phyloP scores from a whole-genome alignment of 2,888 invertebrate species.

The Eutolmus rufibarbis region DNA sequence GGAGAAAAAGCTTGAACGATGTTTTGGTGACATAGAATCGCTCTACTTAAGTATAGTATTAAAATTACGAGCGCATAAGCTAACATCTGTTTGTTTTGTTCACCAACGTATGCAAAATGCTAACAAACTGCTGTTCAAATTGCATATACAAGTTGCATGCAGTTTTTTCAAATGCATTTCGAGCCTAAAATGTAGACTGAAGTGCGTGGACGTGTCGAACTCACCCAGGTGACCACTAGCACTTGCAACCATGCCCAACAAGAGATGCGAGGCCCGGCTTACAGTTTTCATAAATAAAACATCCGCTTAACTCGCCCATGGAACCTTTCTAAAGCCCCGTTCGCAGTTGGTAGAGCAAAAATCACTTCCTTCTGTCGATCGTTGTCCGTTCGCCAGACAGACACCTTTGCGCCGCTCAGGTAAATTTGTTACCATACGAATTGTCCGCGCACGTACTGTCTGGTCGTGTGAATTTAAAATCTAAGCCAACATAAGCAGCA shows the following conservation, averaged over 20 bases:
- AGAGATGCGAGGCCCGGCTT: background rate
- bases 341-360: background rate
- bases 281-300: background rate
- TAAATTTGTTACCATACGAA: conserved; percentile 41
- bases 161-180: background rate
- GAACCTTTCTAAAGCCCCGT: background rate
- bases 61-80: background rate
- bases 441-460: conserved; percentile 40
- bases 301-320: background rate
- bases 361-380: conserved; percentile 1
- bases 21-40: background rate
- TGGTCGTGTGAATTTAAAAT: conserved; percentile 42
- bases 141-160: background rate
- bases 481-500: background rate
- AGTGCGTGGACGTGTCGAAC: background rate
- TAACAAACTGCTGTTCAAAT: background rate
- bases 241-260: background rate
- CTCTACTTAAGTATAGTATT: background rate
- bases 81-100: background rate
- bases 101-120: background rate
- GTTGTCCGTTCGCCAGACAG: background rate
- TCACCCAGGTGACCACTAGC: background rate
- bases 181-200: background rate
- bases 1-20: no score
- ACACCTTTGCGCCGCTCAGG: conserved; percentile 28